Base-by-base conservation (phyloP, 2,888 invertebrate species). In the Stratiomys singularior region DNA sequence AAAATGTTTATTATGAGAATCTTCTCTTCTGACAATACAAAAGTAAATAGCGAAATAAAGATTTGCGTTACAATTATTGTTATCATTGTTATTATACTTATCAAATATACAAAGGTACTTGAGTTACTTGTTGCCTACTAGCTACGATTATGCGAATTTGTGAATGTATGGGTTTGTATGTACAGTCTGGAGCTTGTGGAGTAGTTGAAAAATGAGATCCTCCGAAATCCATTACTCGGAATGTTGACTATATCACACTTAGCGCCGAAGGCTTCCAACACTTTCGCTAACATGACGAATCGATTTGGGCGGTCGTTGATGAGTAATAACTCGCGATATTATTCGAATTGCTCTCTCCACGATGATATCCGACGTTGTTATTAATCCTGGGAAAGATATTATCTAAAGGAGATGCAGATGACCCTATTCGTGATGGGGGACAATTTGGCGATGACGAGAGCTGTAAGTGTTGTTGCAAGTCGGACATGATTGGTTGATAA, bases 401-500 rank as follows among this genome's bases (percentile, higher is more conserved):
- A 78, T 82, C 84, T 77, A 81, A 80, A 79, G 81, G 80, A 64
- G 79, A 79, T 37, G 72, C 11, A 11, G 72, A 52, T 76, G 80
- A 67, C 44, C 80, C 79, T 76, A 80, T 80, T 80, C 80, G 79
- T 78, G 81, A 80, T 77, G 81, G 71, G 63, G 79, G 77, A 80
- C 64, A 37, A 64, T 76, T 76, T 37, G 76, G 15, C 21, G 63
- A n/a, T 11, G 58, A 56, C 30, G 72, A 46, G 18, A 69, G 46
- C 30, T 74, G 74, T 25, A 74, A 44, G 15, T 74, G 74, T 30
- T 74, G 80, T 77, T 80, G 81, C 72, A 81, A 78, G 78, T 80
- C 79, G 64, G 79, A 79, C 82, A 85, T 81, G 71, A 81, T 79
- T 76, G 84, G 81, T 78, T 85, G 85, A 83, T 85, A 85, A 83